Base-by-base conservation (phyloP, 2,797 vertebrate genomes). In the Choloepus didactylus region DNA sequence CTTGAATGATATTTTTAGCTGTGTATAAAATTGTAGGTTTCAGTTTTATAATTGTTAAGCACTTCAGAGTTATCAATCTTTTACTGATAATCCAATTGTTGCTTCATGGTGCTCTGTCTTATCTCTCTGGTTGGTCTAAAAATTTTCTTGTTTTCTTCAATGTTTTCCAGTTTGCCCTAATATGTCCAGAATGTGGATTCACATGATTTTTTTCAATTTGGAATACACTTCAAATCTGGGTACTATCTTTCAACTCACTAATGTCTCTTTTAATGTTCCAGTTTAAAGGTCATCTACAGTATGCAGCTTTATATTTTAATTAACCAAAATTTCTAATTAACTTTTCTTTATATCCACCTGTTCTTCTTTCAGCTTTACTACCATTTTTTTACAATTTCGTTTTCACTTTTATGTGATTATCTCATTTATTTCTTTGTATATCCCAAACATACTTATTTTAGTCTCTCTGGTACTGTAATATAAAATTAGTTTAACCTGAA, bases 401-500 rank as follows among this genome's bases (percentile, higher is more conserved):
- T 75, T 67, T 12, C 75, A 54, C n/a, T 73, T 54, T 64, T 59
- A 38, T 25, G 16, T 18, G 16, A 23, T 60, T 38, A 19, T 7
- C 64, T 66, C 44, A 16, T 51, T 56, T 70, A 73, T 64, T 88
- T 83, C n/a, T 95, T 89, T 41, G 35, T 21, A 25, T 35, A 86
- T 14, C 46, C 56, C 60, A 19, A 54, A 79, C 15, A 49, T 46
- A 67, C 62, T 70, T 29, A 51, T 46, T 46, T 38, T 3, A 35
- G 31, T 44, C 31, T 19, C n/a, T 90, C 72, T 77, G 2, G 14
- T 3, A 14, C n/a, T 41, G 14, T 41, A 60, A n/a, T 1, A 44
- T 59, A 80, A 46, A 21, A 87, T 41, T 69, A 51, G 29, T 25
- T 72, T 92, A 70, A 56, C n/a, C n/a, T 25, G 66, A 10, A 77